phyloP scores from a whole-genome alignment of 2,797 vertebrate genomes.

The Vultur gryphus region DNA sequence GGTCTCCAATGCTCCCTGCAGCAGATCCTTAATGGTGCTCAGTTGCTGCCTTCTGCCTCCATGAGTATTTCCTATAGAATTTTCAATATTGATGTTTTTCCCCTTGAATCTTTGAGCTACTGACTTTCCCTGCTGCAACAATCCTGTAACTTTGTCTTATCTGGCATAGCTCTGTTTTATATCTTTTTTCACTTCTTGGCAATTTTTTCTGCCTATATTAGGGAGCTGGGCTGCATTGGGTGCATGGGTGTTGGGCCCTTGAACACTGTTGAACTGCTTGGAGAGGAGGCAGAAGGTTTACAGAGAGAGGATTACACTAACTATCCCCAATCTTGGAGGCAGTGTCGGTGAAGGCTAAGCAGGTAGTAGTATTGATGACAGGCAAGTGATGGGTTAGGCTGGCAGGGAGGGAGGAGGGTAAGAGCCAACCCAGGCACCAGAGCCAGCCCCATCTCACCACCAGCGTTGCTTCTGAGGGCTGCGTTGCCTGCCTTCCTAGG shows the following conservation, averaged over 20 bases:
- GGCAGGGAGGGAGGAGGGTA: not conserved
- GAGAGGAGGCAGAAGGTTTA: not conserved
- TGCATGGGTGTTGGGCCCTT: not conserved
- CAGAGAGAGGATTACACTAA: not conserved
- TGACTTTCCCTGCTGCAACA: not conserved
- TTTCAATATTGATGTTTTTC: not conserved
- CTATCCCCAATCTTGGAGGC: not conserved
- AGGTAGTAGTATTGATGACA: not conserved
- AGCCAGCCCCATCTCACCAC: not conserved
- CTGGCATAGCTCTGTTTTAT: not conserved
- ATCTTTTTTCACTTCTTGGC: not conserved
- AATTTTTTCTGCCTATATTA: not conserved
- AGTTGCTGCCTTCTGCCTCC: not conserved
- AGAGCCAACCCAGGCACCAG: not conserved
- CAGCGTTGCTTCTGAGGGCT: not conserved
- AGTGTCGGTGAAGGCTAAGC: not conserved
- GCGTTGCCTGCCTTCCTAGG: not conserved
- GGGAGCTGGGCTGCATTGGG: not conserved
- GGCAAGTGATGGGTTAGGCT: not conserved
- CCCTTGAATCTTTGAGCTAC: not conserved
- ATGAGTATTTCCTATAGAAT: not conserved
- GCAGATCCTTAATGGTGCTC: not conserved
- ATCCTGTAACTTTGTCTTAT: not conserved
- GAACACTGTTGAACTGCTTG: not conserved
- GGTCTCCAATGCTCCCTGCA: not conserved